Base-by-base conservation (phyloP, 2,888 invertebrate genomes). In the Acanthosepion lycidas region DNA sequence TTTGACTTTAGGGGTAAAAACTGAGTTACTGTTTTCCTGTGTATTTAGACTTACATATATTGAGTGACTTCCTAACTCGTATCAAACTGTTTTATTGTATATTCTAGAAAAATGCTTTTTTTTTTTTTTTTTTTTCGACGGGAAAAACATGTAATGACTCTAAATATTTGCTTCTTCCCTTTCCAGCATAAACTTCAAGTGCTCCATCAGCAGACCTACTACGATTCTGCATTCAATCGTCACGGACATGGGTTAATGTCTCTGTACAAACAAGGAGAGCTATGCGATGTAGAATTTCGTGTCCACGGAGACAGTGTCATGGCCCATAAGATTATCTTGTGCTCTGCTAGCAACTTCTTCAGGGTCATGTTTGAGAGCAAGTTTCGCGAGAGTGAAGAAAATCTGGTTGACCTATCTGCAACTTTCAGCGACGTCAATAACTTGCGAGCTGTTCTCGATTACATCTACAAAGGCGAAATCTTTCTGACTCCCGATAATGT, bases 391-490 rank as follows among this genome's bases (percentile, higher is more conserved):
- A 93, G 53, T 51, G 26, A 93, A 48, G n/a, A 49, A 28, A 93
- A 93, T 48, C 28, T 51, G 5, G 93, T 93, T 3, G 93, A 93
- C n/a, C 53, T 93, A 6, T 49, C 93, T 5, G 28, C 93, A 6
- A n/a, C 28, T 28, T 93, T 93, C 26, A 53, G 51, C 51, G 28
- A 93, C 51, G n/a, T 93, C 53, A 23, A 9, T 18, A 51, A 28
- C 8, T 48, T 93, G 93, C 49, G n/a, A 1, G 53, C n/a, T 18
- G 51, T 93, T n/a, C 49, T 93, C 9, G 53, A 49, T 8, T 93
- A 93, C 28, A 93, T 93, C 49, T 93, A 93, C n/a, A n/a, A 51
- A 3, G 93, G 93, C n/a, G 93, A 93, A 6, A 93, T 93, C n/a
- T 93, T n/a, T 53, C 49, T 93, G 28, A 93, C 93, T 4, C 28